Base-by-base conservation (phyloP, 2,888 invertebrate species). In the Trichogramma dendrolimi region DNA sequence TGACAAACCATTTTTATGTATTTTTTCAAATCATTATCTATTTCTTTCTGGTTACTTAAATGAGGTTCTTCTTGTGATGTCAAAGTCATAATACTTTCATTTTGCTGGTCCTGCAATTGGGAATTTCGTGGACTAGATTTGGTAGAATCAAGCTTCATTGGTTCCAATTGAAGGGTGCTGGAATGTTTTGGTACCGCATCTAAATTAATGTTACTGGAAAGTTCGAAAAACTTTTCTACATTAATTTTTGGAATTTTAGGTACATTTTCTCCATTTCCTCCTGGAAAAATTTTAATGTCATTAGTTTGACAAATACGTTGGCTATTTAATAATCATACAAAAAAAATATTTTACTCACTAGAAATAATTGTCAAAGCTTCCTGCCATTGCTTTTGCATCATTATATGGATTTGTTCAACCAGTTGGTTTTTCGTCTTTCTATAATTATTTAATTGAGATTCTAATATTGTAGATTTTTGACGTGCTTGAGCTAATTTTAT, bases 351-450 rank as follows among this genome's bases (percentile, higher is more conserved):
- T 4, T 53, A 43, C 44, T 42, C 70, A 73, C 76, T 74, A 61
- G 86, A 85, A 56, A 90, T 84, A 63, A 90, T 88, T 69, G 83
- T 84, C 44, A 91, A 78, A 2, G 91, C 90, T 74, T 91, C 89
- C 46, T 87, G 82, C 91, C 91, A 91, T 75, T 92, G 91, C 6
- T 85, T 83, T 79, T 92, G 88, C 91, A 92, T 91, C 0, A 90
- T 86, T 64, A 82, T 83, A 75, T 91, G 90, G 64, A 92, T 80
- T 73, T 90, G 88, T 61, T 89, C 83, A 2, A 90, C 91, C 51
- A 91, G 82, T 71, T 87, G 85, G 0, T 85, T 84, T 72, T 88
- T 87, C 4, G 81, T 79, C 27, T 81, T 76, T 6, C 81, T 79
- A 60, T 83, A 80, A 4, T 78, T 76, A 55, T 79, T 79, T 42